Evolutionary conservation across 2,888 invertebrate species (phyloP).

Genomic region (Melanophora roralis): DNA sequence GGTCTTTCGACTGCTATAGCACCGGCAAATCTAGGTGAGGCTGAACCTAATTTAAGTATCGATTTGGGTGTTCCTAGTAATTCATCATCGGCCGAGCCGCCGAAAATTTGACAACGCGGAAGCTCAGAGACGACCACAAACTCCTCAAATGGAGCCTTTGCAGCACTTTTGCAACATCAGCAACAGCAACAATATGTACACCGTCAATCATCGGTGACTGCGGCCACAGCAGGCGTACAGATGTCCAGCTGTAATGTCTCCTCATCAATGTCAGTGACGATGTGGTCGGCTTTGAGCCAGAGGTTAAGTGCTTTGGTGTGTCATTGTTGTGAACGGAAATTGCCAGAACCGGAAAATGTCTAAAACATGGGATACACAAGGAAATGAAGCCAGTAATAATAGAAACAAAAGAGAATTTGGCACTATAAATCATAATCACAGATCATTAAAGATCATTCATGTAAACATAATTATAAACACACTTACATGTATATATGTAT

Average conservation of each 20-base stretch:
- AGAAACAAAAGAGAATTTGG: neutral
- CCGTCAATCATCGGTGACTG: conserved; percentile 57
- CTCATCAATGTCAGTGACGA: conserved; percentile 75
- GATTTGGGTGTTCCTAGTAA: conserved; percentile 72
- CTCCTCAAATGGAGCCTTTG: conserved; percentile 72
- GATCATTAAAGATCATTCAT: conserved; percentile 19
- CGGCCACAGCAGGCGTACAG: conserved; percentile 66
- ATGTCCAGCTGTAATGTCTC: conserved; percentile 75
- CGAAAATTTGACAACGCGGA: conserved; percentile 77
- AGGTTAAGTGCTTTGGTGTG: conserved; percentile 76
- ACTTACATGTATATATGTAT: too few species aligned
- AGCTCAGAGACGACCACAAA: conserved; percentile 74
- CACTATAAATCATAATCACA: neutral
- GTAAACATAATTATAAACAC: neutral
- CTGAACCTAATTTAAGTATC: conserved; percentile 70
- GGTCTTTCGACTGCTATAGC: conserved; percentile 66
- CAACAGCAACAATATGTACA: conserved; percentile 63
- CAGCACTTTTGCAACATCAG: conserved; percentile 65
- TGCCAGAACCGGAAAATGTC: conserved; percentile 77
- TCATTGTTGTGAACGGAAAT: conserved; percentile 76
- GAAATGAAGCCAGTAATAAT: conserved; percentile 1
- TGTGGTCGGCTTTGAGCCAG: conserved; percentile 76
- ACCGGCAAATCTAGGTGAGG: conserved; percentile 63
- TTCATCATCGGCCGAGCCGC: conserved; percentile 71
- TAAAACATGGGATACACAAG: conserved; percentile 69